These are phyloP conservation scores for Acomys russatus DNA, from an alignment of 2,797 vertebrate genomes.

Conservation along the genomic window DNA sequence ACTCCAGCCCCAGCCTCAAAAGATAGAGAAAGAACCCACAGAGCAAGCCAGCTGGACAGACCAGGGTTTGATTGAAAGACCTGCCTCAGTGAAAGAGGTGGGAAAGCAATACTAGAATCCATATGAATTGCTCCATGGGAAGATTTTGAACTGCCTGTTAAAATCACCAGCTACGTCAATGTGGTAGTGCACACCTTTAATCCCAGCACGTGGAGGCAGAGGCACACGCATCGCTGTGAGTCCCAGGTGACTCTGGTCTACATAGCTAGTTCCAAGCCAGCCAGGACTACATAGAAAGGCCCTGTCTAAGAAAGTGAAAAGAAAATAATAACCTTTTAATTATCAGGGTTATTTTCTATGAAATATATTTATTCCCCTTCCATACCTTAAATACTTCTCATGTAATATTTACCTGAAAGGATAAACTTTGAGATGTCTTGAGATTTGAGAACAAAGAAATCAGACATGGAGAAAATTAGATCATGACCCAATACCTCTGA, in stretches of 20 bases:
- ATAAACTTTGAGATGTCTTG: background rate
- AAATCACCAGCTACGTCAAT: slow-evolving; percentile 44
- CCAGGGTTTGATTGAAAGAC: background rate
- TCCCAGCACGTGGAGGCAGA: background rate
- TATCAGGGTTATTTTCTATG: background rate
- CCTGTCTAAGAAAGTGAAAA: background rate
- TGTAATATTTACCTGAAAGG: background rate
- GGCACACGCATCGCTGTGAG: background rate
- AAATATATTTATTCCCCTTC: background rate
- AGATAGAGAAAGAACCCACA: background rate
- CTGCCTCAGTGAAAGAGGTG: background rate
- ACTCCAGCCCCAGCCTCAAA: background rate
- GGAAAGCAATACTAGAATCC: background rate
- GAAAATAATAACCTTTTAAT: slow-evolving; percentile 57
- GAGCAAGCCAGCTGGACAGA: background rate
- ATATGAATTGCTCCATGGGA: background rate
- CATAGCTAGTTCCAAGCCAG: background rate
- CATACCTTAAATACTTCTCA: background rate
- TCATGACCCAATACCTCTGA: background rate
- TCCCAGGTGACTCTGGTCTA: background rate
- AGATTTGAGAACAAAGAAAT: background rate
- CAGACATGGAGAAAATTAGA: background rate
- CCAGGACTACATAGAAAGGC: background rate
- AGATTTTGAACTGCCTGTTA: slow-evolving; percentile 31
- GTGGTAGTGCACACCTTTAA: background rate